Base-by-base conservation (phyloP, 2,888 invertebrate species). In the Eustalomyia histrio region DNA sequence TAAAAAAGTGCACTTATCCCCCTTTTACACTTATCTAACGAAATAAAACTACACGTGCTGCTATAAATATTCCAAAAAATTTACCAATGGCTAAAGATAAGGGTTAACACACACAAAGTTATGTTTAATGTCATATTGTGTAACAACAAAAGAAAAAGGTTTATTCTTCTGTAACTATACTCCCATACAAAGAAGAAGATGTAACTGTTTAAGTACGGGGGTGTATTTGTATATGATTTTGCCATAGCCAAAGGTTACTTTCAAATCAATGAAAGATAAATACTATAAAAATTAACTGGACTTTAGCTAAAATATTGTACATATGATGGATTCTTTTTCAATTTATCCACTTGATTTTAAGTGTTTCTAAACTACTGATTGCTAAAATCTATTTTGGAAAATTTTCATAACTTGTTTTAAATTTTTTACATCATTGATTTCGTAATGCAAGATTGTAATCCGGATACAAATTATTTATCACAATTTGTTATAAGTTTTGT, bases 221-320 rank as follows among this genome's bases (percentile, higher is more conserved):
- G 2, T 21, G 21, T 21, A 4, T 21, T 2, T 21, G 21, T 21
- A 29, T 29, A 29, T 29, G 7, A 52, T 43, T 65, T 43, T 29
- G 60, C 10, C 10, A 67, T 82, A 53, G 69, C 82, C 82, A 76
- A 74, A 68, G 79, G 82, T 67, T 73, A 79, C 76, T 72, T 78
- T 76, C 71, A 69, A 61, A 79, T 76, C 79, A 73, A 80, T 83
- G 75, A 80, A 76, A 73, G 58, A 67, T 76, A 73, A 72, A 74
- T 50, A 29, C 61, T 16, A 35, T 0, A 35, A 35, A 52, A 17
- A 74, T 67, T 67, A 65, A 67, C 67, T 60, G 39, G 52, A 50
- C 58, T 60, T 53, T 58, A 5, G 4, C 17, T 65, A 52, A 50
- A n/a, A 65, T 65, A 35, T 52, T 18, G n/a, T 47, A 47, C 5